These are phyloP conservation scores for Tachyglossus aculeatus DNA, from an alignment of 2,797 vertebrate genomes.

Conservation along the genomic window DNA sequence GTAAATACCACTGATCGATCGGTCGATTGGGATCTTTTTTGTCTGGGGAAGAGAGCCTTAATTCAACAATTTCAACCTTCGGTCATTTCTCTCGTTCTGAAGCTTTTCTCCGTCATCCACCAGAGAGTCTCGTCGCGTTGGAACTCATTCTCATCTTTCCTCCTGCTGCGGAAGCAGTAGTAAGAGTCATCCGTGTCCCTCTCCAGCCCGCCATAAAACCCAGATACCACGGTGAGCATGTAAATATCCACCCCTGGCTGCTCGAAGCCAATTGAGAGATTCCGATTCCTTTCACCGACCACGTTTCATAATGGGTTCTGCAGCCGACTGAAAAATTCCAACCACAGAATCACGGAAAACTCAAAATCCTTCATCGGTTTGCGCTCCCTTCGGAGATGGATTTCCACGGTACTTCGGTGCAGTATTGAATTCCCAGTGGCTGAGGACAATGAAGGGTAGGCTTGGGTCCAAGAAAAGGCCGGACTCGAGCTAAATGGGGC, in stretches of 20 bases:
- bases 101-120: no score
- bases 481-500: neutral
- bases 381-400: neutral
- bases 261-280: neutral
- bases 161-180: no score
- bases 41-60: no score
- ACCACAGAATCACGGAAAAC: neutral
- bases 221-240: no score
- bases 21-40: no score
- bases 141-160: no score
- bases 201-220: no score
- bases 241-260: neutral
- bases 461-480: neutral
- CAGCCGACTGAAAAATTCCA: constrained; percentile 23
- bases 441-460: neutral
- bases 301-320: neutral
- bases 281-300: neutral
- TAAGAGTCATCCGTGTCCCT: no score
- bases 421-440: constrained; percentile 5
- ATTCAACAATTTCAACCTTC: no score
- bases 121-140: no score
- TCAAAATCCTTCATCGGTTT: neutral
- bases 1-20: no score
- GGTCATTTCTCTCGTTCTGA: no score
- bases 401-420: neutral